Base-by-base conservation (phyloP, 1,140 invertebrate species). In the Anoplophora glabripennis region DNA sequence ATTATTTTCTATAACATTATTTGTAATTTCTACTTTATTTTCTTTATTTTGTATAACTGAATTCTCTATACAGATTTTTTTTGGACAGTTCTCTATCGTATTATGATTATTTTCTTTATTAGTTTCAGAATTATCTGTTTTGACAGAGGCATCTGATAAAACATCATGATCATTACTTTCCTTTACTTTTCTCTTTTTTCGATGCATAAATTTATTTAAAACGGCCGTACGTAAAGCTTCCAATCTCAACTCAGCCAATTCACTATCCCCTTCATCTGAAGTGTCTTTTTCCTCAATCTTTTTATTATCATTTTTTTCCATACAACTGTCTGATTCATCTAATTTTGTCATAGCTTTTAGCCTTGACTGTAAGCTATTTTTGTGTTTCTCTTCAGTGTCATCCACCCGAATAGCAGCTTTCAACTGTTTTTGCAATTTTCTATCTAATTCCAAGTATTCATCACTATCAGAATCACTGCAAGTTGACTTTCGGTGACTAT, bases 181-280 rank as follows among this genome's bases (percentile, higher is more conserved):
- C 54, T 62, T 61, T 44, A 41, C 36, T 57, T 68, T 69, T 51
- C 60, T 59, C 47, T 61, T 67, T 59, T 67, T 70, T 38, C 71
- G 57, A 40, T 71, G 54, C 28, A 61, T 40, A 57, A 61, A 68
- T 56, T 76, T 76, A 60, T 73, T 73, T 3, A 72, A 45, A 35
- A 76, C 57, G 7, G 73, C 71, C 5, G 74, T 73, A 57, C 71
- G 66, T 38, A 76, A 59, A 9, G 74, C 74, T 49, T 70, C 72
- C 12, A 74, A 42, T 40, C 74, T 42, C 48, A 76, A 64, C 14
- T 73, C 61, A 9, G 66, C 66, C 35, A 76, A 58, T 57, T 76
- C 73, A 58, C 47, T 58, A 56, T 75, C 73, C 3, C 41, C 34
- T 17, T 56, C 57, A 11, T 40, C 54, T 15, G 66, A 59, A 14